Evolutionary conservation across 2,113 vertebrate species (phyloP).

Genomic region (Montifringilla adamsi): DNA sequence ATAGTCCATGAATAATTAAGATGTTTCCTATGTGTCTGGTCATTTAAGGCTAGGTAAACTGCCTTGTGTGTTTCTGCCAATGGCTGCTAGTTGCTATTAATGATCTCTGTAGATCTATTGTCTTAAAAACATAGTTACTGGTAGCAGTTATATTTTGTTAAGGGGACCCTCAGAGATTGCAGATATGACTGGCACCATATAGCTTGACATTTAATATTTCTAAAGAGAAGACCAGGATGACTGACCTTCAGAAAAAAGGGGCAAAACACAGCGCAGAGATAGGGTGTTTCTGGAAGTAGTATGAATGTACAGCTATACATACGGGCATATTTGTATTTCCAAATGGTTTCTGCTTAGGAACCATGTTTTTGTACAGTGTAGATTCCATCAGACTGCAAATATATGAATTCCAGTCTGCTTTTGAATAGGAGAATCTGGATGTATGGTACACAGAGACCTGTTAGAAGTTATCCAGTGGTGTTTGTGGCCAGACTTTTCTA

Average conservation of each 20-base stretch:
- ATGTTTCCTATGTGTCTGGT: background rate
- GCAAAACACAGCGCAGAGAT: fast-evolving
- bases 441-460: background rate
- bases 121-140: background rate
- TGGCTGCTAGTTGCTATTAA: background rate
- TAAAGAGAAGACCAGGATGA: background rate
- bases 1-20: background rate
- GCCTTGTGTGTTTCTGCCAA: background rate
- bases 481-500: background rate
- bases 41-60: background rate
- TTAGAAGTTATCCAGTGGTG: background rate
- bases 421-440: background rate
- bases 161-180: background rate
- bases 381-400: background rate
- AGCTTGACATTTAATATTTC: background rate
- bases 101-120: background rate
- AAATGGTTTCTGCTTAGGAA: background rate
- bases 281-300: background rate
- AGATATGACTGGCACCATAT: background rate
- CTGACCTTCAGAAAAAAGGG: background rate
- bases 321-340: background rate
- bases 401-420: background rate
- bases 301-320: background rate
- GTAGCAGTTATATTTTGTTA: background rate
- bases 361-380: background rate